Evolutionary conservation across 2,113 vertebrate species (phyloP), one percentile per base, ranked within the genome.

Genomic region (Etheostoma cragini): DNA sequence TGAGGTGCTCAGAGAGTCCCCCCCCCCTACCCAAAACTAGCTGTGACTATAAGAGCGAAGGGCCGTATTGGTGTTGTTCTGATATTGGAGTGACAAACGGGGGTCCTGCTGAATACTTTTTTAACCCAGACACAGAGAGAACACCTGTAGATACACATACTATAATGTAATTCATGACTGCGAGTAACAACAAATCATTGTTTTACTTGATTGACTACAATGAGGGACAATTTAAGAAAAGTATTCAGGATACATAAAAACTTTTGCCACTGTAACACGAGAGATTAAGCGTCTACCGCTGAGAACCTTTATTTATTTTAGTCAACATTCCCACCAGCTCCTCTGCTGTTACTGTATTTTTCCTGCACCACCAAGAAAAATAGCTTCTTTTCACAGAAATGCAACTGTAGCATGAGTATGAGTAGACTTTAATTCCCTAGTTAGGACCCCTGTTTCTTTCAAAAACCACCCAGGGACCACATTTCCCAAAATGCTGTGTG

Each of bases 211-310:
- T 1, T 54, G 33, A n/a, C 2, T 35, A 14, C 11, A 30, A 75
- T n/a, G 33, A 17, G 35, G 33, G 22, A 1, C 1, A 46, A 66
- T 47, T 24, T 24, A 38, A 49, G 30, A 14, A n/a, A 19, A 45
- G 8, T 69, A 38, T 47, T 62, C 38, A 45, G 21, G 42, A 80
- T 83, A 57, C 22, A 76, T 72, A 35, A 2, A 62, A 64, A 5
- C 24, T 3, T 74, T 63, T 58, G 54, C 8, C 7, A 21, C 1
- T n/a, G 72, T 62, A 76, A 84, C 54, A 16, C 21, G 66, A 81
- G 47, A 61, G 60, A 49, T 57, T 3, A 47, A 16, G 21, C 21
- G 46, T 45, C 35, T 24, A 19, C 0, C 0, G 7, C 46, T 60
- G 35, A 21, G 46, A 11, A 0, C 33, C 66, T 3, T 6, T 38